phyloP scores from a whole-genome alignment of 2,797 vertebrate species.

The Channallabes apus region DNA sequence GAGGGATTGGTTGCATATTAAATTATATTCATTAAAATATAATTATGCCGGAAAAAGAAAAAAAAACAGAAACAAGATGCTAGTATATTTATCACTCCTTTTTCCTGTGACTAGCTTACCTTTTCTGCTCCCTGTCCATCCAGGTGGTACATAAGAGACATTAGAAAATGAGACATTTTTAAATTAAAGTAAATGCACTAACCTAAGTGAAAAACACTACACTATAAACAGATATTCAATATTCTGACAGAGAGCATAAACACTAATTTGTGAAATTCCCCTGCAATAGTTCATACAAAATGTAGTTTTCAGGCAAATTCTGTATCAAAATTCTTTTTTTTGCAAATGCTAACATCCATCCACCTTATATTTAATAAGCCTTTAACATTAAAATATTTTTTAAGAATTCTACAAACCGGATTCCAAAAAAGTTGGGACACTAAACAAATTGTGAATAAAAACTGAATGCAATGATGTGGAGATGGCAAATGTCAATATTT shows the following conservation, averaged over 20 bases:
- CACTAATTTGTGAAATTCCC: background rate
- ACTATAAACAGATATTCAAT: slow-evolving; percentile 17
- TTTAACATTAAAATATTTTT: background rate
- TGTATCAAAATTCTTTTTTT: too few species aligned
- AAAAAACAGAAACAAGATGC: background rate
- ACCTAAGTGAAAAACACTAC: background rate
- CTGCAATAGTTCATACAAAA: background rate
- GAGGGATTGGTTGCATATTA: background rate
- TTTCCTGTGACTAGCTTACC: slow-evolving; percentile 77
- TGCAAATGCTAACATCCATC: too few species aligned
- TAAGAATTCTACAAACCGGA: background rate
- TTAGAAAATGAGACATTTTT: slow-evolving; percentile 49
- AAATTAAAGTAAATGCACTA: slow-evolving; percentile 18
- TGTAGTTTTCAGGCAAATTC: too few species aligned
- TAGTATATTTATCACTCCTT: background rate
- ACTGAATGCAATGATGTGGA: too few species aligned
- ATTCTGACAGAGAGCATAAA: background rate
- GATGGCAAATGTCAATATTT: too few species aligned
- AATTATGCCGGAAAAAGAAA: background rate
- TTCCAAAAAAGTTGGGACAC: too few species aligned
- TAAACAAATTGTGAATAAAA: too few species aligned
- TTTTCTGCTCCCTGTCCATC: slow-evolving; percentile 88
- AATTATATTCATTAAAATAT: background rate
- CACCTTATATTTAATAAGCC: too few species aligned
- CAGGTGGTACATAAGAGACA: slow-evolving; percentile 65